Evolutionary conservation across 2,888 invertebrate genomes (phyloP), one percentile per base, ranked within the genome.

Genomic region (Pasiphila rectangulata): DNA sequence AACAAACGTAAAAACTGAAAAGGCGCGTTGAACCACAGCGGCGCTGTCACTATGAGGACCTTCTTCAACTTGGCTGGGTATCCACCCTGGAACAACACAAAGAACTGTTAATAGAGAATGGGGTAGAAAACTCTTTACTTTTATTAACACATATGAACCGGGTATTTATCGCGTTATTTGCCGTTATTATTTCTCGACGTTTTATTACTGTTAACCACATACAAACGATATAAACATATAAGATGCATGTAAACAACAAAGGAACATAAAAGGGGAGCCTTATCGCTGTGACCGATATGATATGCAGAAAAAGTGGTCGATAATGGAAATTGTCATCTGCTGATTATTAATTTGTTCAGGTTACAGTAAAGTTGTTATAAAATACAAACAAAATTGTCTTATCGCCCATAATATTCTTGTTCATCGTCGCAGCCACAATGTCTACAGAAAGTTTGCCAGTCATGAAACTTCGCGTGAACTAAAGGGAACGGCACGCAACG

Each of bases 11-110:
- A 91, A 72, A 98, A 97, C 75, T 97, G 96, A 86, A 98, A 98
- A 0, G 98, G 98, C 49, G 98, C 98, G 86, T 97, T 98, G 87
- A 98, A 98, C 98, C 98, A 98, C 75, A 98, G 89, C 41, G 98
- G 98, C 35, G 98, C 98, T 54, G 98, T 98, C 65, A 97, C 98
- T 75, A 99, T 98, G 54, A 98, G 90, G 59, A 99, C 98, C 87
- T 98, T 98, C 87, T 98, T 98, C 74, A 99, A 88, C 72, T 98
- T 95, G 17, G 98, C 98, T 61, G 98, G 98, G 90, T 98, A 98
- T 41, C 96, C 97, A 64, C 98, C 98, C 98, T 98, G 89, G 0
- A 73, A 75, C 72, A 75, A 78, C 9, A 32, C 0, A 15, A 17
- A 24, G 1, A 27, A 3, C 12, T 3, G 9, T 15, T 27, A 25